Base-by-base conservation (phyloP, 2,888 invertebrate genomes). In the Lamellibrachia columna region DNA sequence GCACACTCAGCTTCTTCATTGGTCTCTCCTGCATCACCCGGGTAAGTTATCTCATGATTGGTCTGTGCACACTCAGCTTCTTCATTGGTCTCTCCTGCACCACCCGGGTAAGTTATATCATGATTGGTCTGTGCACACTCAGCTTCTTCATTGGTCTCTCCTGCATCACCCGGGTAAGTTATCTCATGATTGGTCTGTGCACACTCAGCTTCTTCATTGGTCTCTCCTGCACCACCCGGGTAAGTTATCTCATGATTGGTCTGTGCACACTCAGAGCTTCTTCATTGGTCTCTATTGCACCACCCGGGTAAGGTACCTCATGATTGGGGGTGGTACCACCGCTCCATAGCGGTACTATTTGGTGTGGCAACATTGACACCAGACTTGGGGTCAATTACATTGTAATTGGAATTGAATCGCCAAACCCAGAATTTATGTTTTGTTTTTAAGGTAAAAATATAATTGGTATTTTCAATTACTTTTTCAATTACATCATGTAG, bases 121-220 rank as follows among this genome's bases (percentile, higher is more conserved):
- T 60, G 7, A 11, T 60, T 9, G 60, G 11, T 60, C 60, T 60
- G 11, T 6, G 60, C 60, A 60, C 60, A 3, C 2, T 60, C 60
- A 11, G 11, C 15, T 60, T 60, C 60, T 60, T 60, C 60, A 60
- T 60, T 11, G 60, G 60, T 60, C 60, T 60, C 60, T 60, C 60
- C 60, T 11, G 60, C 60, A 60, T 15, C 11, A 60, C 60, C 15
- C 60, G 60, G 11, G 60, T 60, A 60, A 60, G 3, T 60, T 15
- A 53, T 97, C 97, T 11, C 95, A 97, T 96, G 53, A 93, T 95
- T 7, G 52, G 92, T 7, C 95, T 96, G 28, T 96, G 96, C 75
- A 53, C 95, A 8, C 92, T 95, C 53, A 96, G 95, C 15, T 96
- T 96, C 93, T 92, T 96, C 6, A 95, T 96, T 28, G 96, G 96